Percentiles rank a stretch among this genome's conserved stretches.
Evolutionary conservation across 2,888 invertebrate species (phyloP).

Genomic region (Cosmia pyralina): DNA sequence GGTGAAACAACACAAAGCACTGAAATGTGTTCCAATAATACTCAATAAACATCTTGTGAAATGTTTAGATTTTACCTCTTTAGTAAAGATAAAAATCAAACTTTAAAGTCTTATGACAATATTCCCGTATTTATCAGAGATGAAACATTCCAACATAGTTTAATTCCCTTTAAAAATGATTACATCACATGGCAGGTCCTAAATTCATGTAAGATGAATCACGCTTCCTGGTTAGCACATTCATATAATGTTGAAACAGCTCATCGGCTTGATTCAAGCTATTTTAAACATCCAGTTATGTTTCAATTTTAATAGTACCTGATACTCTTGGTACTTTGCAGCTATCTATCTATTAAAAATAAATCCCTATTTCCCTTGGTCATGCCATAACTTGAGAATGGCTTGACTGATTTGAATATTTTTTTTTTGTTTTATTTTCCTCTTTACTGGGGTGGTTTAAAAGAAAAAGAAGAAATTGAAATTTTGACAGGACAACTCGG

Average conservation of each 20-base stretch:
- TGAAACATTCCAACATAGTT: constrained; percentile 4
- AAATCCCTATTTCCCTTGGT: too few relatives aligned
- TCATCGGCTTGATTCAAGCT: constrained; percentile 23
- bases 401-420: too few relatives aligned
- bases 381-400: too few relatives aligned
- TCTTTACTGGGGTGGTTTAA: too few relatives aligned
- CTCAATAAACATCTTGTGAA: neutral
- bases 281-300: constrained; percentile 9
- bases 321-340: neutral
- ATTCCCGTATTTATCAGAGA: neutral
- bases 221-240: constrained; percentile 34
- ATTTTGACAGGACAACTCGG: too few relatives aligned
- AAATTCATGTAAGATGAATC: constrained; percentile 65
- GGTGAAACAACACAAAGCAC: neutral
- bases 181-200: constrained; percentile 56
- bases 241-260: constrained; percentile 32
- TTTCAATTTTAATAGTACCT: neutral
- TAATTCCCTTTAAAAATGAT: constrained; percentile 51
- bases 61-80: neutral
- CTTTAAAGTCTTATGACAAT: neutral
- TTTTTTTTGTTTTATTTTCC: too few relatives aligned
- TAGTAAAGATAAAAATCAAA: neutral
- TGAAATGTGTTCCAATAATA: neutral
- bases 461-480: too few relatives aligned
- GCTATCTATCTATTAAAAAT: too few relatives aligned